phyloP scores from a whole-genome alignment of 2,888 invertebrate genomes.

The Rotaria sp. region DNA sequence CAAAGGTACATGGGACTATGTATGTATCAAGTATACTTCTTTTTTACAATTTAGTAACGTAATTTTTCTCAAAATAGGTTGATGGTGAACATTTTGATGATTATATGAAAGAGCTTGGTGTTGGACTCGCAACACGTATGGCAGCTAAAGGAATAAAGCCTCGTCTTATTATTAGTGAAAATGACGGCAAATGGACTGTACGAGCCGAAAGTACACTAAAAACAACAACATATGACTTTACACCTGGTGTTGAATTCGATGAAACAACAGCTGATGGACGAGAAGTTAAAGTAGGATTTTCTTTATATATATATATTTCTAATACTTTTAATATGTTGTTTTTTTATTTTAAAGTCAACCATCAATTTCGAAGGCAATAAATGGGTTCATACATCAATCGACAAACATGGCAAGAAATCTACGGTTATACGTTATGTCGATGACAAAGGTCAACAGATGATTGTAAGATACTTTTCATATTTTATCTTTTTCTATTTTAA shows the following conservation, averaged over 20 bases:
- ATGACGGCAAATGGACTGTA: conserved; percentile 69
- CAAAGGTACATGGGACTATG: conserved; percentile 1
- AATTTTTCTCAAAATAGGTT: background rate
- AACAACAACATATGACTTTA: conserved; percentile 47
- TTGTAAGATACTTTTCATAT: background rate
- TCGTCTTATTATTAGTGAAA: conserved; percentile 67
- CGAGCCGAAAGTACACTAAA: conserved; percentile 56
- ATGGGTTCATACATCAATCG: conserved; percentile 36
- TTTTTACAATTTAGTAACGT: background rate
- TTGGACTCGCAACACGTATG: conserved; percentile 76
- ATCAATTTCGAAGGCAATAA: conserved; percentile 32
- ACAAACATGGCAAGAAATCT: conserved; percentile 28
- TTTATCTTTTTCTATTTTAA: background rate
- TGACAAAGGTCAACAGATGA: conserved; percentile 8
- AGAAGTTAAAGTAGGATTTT: conserved; percentile 26
- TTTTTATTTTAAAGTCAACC: background rate
- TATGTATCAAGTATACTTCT: background rate
- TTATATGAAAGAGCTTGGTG: conserved; percentile 61
- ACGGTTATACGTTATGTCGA: conserved; percentile 8
- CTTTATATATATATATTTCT: background rate
- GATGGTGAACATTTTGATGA: conserved; percentile 16
- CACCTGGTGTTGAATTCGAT: conserved; percentile 48
- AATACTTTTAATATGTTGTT: background rate
- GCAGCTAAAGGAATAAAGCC: conserved; percentile 77
- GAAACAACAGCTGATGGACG: conserved; percentile 44